These are phyloP conservation scores for Siderastrea siderea DNA, from an alignment of 92 coral and sea anemone species.

Conservation along the genomic window DNA sequence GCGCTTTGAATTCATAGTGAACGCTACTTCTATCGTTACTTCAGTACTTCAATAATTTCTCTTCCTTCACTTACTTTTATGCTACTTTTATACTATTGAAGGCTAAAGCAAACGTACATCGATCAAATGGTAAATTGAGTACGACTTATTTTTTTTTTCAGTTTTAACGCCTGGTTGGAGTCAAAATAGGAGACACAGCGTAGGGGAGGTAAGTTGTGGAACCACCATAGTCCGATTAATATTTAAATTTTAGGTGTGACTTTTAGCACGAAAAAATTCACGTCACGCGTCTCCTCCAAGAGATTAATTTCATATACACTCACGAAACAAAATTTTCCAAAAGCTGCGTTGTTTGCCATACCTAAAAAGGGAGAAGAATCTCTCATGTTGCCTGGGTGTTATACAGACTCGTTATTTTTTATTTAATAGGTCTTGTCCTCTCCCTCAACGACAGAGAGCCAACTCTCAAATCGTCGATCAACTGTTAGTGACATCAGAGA, in stretches of 20 bases:
- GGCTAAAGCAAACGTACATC: no score
- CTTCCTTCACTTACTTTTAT: no score
- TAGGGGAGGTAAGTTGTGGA: conserved; percentile 2
- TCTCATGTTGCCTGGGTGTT: neutral
- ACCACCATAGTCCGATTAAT: neutral
- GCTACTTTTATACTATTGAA: neutral
- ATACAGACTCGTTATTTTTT: neutral
- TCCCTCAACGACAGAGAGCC: neutral
- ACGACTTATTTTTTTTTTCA: neutral
- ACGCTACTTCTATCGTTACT: no score
- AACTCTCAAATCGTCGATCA: neutral
- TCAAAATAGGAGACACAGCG: neutral
- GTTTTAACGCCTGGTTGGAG: conserved; percentile 1
- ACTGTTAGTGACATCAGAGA: neutral
- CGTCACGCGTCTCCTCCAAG: no score
- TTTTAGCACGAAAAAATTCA: neutral
- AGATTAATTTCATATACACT: no score
- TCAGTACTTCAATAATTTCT: no score
- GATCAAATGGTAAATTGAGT: neutral
- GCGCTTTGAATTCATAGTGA: no score
- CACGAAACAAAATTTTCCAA: no score
- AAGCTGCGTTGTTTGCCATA: no score
- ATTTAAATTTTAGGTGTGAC: neutral
- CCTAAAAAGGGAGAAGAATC: no score
- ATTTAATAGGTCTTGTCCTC: neutral